phyloP scores from a whole-genome alignment of 2,113 vertebrate genomes.

The Empidonax traillii region DNA sequence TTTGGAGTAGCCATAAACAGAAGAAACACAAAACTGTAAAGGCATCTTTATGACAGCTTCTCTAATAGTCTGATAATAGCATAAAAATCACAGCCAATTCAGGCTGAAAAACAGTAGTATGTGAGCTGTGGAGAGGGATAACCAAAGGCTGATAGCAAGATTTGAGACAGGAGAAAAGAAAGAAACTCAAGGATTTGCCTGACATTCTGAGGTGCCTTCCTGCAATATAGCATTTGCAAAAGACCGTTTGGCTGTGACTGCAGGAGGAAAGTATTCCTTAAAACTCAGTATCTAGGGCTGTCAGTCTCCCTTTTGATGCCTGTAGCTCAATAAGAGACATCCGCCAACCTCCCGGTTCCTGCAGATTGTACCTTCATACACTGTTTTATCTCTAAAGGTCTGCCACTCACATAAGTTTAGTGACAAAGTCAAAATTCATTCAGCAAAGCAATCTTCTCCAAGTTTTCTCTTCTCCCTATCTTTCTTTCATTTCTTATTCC shows the following conservation, averaged over 20 bases:
- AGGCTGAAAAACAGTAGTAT: background rate
- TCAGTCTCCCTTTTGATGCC: slow-evolving; percentile 40
- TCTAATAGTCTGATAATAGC: background rate
- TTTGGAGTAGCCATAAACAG: background rate
- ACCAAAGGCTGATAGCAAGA: background rate
- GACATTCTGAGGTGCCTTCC: background rate
- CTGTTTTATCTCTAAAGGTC: slow-evolving; percentile 55
- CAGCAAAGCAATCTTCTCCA: slow-evolving; percentile 45
- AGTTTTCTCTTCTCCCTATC: slow-evolving; percentile 11
- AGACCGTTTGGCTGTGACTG: slow-evolving; percentile 4
- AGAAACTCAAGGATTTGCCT: background rate
- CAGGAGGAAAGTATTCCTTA: slow-evolving; percentile 30
- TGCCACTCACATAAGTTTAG: slow-evolving; percentile 55
- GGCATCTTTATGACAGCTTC: background rate
- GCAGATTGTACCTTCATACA: slow-evolving; percentile 46
- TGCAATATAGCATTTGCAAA: background rate
- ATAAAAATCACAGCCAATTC: background rate
- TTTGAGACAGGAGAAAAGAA: slow-evolving; percentile 1
- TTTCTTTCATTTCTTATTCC: slow-evolving; percentile 31
- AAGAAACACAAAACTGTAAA: background rate
- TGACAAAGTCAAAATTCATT: slow-evolving; percentile 61
- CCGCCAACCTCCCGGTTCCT: slow-evolving; percentile 4
- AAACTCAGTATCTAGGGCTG: slow-evolving; percentile 26
- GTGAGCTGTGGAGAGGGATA: background rate
- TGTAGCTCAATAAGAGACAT: slow-evolving; percentile 35